phyloP scores from a whole-genome alignment of 1,140 invertebrate genomes.

The Himalopsyche phryganea region DNA sequence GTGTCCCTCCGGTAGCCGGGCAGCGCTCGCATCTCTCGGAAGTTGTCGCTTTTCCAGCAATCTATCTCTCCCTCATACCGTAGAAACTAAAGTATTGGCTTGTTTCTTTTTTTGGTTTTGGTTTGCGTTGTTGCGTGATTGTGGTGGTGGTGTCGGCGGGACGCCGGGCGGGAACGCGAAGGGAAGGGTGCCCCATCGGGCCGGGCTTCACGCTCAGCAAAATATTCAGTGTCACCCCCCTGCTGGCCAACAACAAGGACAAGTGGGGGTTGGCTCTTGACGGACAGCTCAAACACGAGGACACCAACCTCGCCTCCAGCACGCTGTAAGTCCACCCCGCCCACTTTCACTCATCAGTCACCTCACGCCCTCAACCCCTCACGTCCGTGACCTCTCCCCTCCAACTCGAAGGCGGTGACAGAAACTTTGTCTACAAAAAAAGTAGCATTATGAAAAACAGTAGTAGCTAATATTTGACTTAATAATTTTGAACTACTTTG shows the following conservation, averaged over 20 bases:
- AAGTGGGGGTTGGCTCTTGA: slow-evolving; percentile 97
- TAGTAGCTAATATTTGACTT: too few species aligned
- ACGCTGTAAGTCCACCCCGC: slow-evolving; percentile 69
- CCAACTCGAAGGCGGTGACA: too few species aligned
- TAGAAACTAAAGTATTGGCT: slow-evolving; percentile 35
- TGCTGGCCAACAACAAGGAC: slow-evolving; percentile 97
- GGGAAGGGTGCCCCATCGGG: slow-evolving; percentile 94
- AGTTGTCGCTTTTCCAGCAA: too few species aligned
- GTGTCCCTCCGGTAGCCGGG: too few species aligned
- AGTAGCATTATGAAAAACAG: too few species aligned
- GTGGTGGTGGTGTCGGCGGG: slow-evolving; percentile 31
- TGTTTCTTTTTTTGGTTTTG: slow-evolving; percentile 36
- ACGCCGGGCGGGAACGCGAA: slow-evolving; percentile 41
- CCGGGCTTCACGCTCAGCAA: slow-evolving; percentile 98
- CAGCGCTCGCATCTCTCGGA: too few species aligned
- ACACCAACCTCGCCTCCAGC: slow-evolving; percentile 94
- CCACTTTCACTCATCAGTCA: too few species aligned
- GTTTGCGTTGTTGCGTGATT: slow-evolving; percentile 35
- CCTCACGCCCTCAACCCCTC: neutral
- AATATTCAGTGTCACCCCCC: slow-evolving; percentile 92
- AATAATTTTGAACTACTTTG: too few species aligned
- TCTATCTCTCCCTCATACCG: slow-evolving; percentile 1
- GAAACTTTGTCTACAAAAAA: too few species aligned
- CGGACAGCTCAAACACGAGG: slow-evolving; percentile 98
- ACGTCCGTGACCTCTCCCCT: neutral